A percentile compares a stretch with the other conserved stretches of the same genome.
These are phyloP conservation scores for Dryas iulia DNA, from an alignment of 1,140 invertebrate species.

Conservation along the genomic window DNA sequence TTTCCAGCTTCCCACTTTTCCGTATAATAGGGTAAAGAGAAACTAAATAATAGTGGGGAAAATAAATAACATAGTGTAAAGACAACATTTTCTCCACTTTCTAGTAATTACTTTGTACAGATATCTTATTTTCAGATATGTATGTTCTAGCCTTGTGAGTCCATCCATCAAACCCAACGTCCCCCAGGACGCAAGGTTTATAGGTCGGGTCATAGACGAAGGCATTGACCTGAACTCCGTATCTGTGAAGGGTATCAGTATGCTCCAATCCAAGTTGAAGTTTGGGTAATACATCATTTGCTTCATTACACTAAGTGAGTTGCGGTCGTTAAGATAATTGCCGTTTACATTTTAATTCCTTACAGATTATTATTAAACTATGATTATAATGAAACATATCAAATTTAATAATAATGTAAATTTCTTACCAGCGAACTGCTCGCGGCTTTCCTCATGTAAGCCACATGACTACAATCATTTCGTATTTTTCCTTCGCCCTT, in stretches of 20 bases:
- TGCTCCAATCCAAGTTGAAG: neutral
- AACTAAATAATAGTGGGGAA: no score
- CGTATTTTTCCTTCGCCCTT: no score
- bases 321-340: neutral
- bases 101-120: no score
- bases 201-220: slow-evolving; percentile 19
- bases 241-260: slow-evolving; percentile 10
- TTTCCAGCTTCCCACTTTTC: no score
- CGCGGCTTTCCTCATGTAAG: no score
- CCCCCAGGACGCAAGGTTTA: slow-evolving; percentile 15
- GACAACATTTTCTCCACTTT: no score
- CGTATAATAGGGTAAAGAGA: no score
- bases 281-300: neutral
- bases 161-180: slow-evolving; percentile 15
- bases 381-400: no score
- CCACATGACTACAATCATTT: no score
- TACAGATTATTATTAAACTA: neutral
- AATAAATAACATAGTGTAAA: no score
- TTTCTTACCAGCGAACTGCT: no score
- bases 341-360: neutral
- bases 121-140: neutral
- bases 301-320: neutral
- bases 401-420: no score
- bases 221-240: slow-evolving; percentile 5
- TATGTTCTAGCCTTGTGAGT: neutral